Evolutionary conservation across 2,888 invertebrate species (phyloP), one percentile per base, ranked within the genome.

Genomic region (Zaprionus obscuricornis): DNA sequence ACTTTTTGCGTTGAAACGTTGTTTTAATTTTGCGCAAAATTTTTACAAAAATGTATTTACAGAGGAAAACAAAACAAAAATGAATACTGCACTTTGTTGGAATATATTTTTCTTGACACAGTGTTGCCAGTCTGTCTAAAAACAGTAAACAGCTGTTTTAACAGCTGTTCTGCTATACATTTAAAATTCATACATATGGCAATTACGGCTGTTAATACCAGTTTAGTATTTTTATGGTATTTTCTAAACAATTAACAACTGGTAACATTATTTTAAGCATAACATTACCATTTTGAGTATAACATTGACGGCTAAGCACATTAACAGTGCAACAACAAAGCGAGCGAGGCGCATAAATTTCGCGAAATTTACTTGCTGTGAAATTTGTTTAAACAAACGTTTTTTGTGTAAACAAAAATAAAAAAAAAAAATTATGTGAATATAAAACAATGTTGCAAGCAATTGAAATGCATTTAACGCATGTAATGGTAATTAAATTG

Each of bases 11-110:
- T 63, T 85, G 86, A 45, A 90, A 74, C 18, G 81, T 72, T 36
- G 86, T 59, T 81, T 85, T 89, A 11, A 90, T 77, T 89, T 89
- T 90, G 56, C 89, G 90, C 69, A 90, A 79, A 89, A 90, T 90
- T 77, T 89, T 90, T 87, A 78, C 73, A 64, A 71, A 59, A 37
- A 56, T 16, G 22, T 45, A 26, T 50, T 64, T 14, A 18, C 14
- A 14, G 1, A 18, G 24, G 46, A 40, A 51, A 43, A 51, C 33
- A 46, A 50, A 49, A 20, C 8, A 39, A 63, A 47, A 31, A 33
- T 18, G 29, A 33, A 37, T 18, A 50, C 33, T 13, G 24, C 54
- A 52, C 18, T 47, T 58, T 20, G 13, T 33, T 24, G 51, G 14
- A 43, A 36, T 57, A 31, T 20, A 43, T 31, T 20, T 13, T 31